Evolutionary conservation across 2,113 vertebrate species (phyloP).

Genomic region (Sebastes schlegelii): DNA sequence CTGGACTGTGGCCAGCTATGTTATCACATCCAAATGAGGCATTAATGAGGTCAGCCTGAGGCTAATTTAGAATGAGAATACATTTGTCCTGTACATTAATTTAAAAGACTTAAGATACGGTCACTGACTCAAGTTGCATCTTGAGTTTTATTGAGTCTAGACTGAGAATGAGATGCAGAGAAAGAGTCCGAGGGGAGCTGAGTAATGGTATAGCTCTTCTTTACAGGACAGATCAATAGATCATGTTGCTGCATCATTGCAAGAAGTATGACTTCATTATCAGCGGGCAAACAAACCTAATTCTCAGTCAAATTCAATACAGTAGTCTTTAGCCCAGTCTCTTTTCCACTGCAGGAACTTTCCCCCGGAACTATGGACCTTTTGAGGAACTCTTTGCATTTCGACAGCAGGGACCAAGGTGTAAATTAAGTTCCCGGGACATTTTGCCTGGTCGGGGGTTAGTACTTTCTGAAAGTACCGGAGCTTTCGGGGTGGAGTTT

Average conservation of each 20-base stretch:
- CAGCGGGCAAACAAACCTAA: neutral
- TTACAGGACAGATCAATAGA: neutral
- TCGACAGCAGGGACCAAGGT: no score
- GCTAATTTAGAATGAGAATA: slow-evolving; percentile 38
- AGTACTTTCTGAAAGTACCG: no score
- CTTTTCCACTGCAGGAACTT: no score
- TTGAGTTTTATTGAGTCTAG: slow-evolving; percentile 15
- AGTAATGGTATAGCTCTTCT: neutral
- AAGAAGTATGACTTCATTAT: slow-evolving; percentile 7
- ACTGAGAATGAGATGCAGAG: neutral
- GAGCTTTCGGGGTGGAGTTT: no score
- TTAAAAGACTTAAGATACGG: neutral
- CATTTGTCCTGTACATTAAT: slow-evolving; percentile 1
- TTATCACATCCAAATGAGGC: slow-evolving; percentile 14
- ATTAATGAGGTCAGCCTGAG: slow-evolving; percentile 29
- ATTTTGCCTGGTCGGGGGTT: no score
- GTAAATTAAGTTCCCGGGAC: no score
- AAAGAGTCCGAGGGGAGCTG: neutral
- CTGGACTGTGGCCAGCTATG: neutral
- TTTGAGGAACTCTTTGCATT: no score
- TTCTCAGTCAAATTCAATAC: neutral
- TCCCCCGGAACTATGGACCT: no score
- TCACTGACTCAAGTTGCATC: neutral
- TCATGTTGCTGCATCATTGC: neutral
- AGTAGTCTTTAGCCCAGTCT: neutral